Percentiles rank a stretch among this genome's conserved stretches.
Conservation (phyloP, 2,113 vertebrate species). For the Cryptomyrus ogoouensis region DNA sequence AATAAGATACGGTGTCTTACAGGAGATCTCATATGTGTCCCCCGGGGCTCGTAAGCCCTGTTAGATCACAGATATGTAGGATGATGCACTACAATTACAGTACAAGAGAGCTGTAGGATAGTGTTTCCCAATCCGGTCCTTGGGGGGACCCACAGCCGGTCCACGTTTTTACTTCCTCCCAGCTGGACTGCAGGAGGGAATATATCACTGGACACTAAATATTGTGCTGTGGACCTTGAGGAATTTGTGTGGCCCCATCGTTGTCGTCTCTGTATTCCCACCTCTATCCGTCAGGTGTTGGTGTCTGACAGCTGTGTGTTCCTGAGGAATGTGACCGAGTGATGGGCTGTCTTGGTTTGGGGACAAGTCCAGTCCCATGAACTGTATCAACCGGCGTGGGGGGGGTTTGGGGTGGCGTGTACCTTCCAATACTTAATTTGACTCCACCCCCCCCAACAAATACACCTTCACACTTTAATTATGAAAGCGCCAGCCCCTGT, state of each 20-base stretch:
- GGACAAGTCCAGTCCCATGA: background rate
- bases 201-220: background rate
- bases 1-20: background rate
- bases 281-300: background rate
- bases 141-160: too few species aligned
- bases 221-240: background rate
- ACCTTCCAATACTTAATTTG: background rate
- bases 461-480: background rate
- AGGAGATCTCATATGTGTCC: background rate
- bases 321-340: background rate
- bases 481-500: background rate
- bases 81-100: background rate
- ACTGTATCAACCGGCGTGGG: background rate
- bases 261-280: background rate
- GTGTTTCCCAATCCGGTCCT: too few species aligned
- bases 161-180: too few species aligned
- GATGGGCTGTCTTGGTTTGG: background rate
- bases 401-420: background rate
- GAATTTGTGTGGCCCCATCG: background rate
- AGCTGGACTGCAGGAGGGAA: background rate
- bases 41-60: background rate
- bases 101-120: background rate
- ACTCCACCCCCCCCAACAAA: background rate
- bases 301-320: background rate
- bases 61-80: background rate